These are phyloP conservation scores for Lophotis ruficrista DNA, from an alignment of 2,113 vertebrate species.

Conservation along the genomic window DNA sequence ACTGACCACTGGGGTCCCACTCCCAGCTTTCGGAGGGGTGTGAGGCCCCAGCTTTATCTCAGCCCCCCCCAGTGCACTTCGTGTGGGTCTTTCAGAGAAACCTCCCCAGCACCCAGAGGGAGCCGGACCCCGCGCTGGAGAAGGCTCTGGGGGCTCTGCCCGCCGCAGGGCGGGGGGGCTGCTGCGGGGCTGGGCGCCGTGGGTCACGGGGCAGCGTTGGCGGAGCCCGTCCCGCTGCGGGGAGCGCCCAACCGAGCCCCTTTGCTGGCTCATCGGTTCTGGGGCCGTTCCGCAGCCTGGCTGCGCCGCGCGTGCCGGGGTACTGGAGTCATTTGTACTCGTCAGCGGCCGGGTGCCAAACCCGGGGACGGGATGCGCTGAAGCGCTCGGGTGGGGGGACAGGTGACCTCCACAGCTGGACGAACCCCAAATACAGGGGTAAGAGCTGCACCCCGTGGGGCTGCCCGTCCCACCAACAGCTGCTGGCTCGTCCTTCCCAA, in stretches of 20 bases:
- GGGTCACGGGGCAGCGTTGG: accelerated
- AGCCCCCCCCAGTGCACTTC: no score
- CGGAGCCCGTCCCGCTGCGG: accelerated
- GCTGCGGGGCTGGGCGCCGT: accelerated
- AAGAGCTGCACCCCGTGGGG: accelerated
- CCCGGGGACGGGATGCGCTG: accelerated
- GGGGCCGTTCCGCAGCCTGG: not conserved
- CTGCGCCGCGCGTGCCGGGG: accelerated
- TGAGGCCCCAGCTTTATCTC: no score
- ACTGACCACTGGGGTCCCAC: no score
- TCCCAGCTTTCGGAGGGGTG: no score
- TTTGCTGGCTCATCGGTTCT: not conserved
- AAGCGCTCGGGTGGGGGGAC: accelerated
- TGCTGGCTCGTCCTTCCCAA: accelerated
- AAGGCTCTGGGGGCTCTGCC: accelerated
- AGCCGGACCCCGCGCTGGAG: not conserved
- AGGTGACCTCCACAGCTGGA: not conserved
- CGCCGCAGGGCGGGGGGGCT: accelerated
- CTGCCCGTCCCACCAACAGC: accelerated
- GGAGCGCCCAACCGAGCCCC: accelerated
- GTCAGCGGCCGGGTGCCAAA: not conserved
- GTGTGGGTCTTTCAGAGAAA: accelerated
- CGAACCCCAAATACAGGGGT: accelerated
- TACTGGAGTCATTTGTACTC: not conserved
- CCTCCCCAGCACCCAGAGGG: accelerated